Evolutionary conservation across 2,113 vertebrate genomes (phyloP), one percentile per base, ranked within the genome.

Genomic region (Entelurus aequoreus): DNA sequence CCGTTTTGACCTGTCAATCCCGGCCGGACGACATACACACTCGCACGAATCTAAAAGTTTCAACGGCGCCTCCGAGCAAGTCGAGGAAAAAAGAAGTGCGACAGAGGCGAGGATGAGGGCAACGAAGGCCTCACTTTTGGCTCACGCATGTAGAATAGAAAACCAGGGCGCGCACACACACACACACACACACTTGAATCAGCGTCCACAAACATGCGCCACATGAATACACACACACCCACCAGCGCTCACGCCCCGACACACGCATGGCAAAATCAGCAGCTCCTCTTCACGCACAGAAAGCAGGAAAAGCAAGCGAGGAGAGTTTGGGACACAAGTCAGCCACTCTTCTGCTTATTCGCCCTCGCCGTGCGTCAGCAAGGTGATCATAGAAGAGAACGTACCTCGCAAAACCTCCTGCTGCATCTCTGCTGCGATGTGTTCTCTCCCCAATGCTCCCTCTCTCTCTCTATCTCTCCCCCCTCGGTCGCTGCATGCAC

Each of bases 371-470:
- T 81, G 80, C 89, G 84, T 87, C 85, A 65, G 82, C 82, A 89
- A 89, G 88, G 83, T 86, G 85, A 91, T 87, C 88, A 89, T 88
- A 91, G 87, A 88, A 88, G 89, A 89, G 83, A 90, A 92, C 90
- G 84, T 92, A 92, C 90, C 91, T 91, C 87, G 85, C 77, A 85
- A 90, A 89, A 88, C 86, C 89, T 90, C 88, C 84, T 89, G 91
- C 91, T 90, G 89, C 90, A 92, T 91, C 89, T 92, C 89, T 87
- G 90, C 88, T 90, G 90, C 90, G 90, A 89, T 90, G 88, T 90
- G 89, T 90, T 88, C 83, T 88, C 89, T 86, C 81, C 83, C 80
- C 86, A 77, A 82, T 83, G 84, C 88, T 85, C 86, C 71, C 85
- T 78, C 85, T 83, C 84, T 58, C 75, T 75, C 76, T 69, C 77